Percentiles rank a stretch among this genome's conserved stretches.
phyloP scores from a whole-genome alignment of 1,140 invertebrate genomes.

The Drosophila rufa region DNA sequence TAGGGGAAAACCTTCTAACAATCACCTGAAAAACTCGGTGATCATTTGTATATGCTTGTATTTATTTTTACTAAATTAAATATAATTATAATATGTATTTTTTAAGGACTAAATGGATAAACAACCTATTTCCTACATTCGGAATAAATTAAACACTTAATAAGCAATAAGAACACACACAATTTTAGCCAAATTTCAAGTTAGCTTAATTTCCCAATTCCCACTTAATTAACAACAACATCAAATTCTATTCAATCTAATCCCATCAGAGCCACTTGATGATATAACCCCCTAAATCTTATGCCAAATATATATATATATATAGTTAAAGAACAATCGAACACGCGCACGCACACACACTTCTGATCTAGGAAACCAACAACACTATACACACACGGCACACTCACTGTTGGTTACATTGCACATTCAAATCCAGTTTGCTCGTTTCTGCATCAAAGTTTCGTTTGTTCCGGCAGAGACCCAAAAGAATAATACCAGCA shows the following conservation, averaged over 20 bases:
- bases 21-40: neutral
- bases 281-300: neutral
- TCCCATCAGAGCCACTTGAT: constrained; percentile 35
- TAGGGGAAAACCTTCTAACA: neutral
- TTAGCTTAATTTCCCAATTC: constrained; percentile 17
- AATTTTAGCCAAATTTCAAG: constrained; percentile 7
- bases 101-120: neutral
- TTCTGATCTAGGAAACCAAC: constrained; percentile 5
- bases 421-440: constrained; percentile 44
- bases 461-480: constrained; percentile 28
- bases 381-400: constrained; percentile 17
- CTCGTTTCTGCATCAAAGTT: constrained; percentile 55
- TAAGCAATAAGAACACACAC: constrained; percentile 16
- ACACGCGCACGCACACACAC: constrained; percentile 24
- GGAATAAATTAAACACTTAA: constrained; percentile 4
- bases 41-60: neutral
- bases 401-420: constrained; percentile 39
- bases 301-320: neutral
- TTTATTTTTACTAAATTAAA: neutral
- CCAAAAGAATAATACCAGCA: constrained; percentile 61
- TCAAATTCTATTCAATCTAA: constrained; percentile 28
- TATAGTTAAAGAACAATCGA: constrained; percentile 27
- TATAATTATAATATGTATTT: neutral
- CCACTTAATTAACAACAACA: constrained; percentile 38
- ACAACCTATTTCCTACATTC: neutral